Conservation (phyloP, 2,113 vertebrate species). For the Catagonus wagneri region DNA sequence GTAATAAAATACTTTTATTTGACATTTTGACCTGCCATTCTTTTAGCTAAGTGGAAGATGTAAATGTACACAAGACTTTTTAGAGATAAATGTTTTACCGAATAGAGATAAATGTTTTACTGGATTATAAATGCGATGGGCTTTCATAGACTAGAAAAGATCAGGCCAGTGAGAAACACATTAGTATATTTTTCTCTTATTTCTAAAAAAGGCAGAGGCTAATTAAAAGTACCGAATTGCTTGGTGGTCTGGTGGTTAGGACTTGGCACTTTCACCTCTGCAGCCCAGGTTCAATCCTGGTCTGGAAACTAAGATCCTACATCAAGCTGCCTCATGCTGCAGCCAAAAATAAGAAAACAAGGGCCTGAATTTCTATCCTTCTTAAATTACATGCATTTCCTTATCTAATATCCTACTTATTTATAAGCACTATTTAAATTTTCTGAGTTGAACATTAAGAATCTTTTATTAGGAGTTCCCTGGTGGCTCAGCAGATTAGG, state of each 20-base stretch:
- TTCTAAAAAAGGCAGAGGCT: not conserved
- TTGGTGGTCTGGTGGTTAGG: not conserved
- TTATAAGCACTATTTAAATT: constrained; percentile 28
- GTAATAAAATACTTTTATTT: not conserved
- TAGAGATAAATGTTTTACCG: not conserved
- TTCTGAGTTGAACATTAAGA: constrained; percentile 22
- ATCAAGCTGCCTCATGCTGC: too few relatives aligned
- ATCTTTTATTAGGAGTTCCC: not conserved
- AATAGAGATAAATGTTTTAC: constrained; percentile 16
- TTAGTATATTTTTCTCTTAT: not conserved
- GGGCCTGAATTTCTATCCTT: not conserved
- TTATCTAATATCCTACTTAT: not conserved
- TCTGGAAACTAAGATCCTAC: too few relatives aligned
- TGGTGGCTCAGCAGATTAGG: too few relatives aligned
- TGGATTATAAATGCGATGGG: not conserved
- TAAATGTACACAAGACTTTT: not conserved
- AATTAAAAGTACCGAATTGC: not conserved
- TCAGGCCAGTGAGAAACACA: not conserved
- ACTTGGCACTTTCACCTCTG: too few relatives aligned
- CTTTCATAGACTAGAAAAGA: not conserved
- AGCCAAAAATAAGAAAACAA: too few relatives aligned
- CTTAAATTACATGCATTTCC: not conserved
- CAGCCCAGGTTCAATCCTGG: too few relatives aligned
- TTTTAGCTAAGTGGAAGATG: not conserved
- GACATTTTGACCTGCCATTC: not conserved